Conservation (phyloP, 2,797 vertebrate genomes). For the Microtus californicus region DNA sequence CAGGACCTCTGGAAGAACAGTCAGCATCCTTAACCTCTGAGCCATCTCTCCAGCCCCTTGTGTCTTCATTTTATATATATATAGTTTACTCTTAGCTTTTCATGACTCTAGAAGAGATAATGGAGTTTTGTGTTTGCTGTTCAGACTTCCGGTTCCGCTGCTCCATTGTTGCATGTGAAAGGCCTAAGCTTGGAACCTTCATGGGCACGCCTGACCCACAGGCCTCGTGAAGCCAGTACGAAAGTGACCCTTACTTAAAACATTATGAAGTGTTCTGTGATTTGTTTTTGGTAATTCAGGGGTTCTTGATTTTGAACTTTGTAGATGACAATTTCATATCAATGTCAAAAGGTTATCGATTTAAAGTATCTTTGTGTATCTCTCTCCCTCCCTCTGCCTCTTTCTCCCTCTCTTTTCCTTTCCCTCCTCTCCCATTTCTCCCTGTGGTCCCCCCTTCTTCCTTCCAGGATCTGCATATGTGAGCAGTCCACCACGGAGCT, state of each 20-base stretch:
- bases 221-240: background rate
- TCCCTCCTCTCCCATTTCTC: background rate
- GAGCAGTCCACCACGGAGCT: background rate
- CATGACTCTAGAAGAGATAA: background rate
- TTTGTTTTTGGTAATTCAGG: background rate
- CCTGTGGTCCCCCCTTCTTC: background rate
- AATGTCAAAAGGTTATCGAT: background rate
- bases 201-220: background rate
- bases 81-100: background rate
- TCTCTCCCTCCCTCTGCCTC: background rate
- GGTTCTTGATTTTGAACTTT: background rate
- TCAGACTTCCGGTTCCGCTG: background rate
- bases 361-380: background rate
- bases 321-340: background rate
- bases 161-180: background rate
- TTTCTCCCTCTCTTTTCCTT: background rate
- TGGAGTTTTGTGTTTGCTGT: constrained; percentile 3
- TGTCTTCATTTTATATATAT: constrained; percentile 13
- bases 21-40: no score
- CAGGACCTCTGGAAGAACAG: no score
- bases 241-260: background rate
- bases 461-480: background rate
- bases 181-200: background rate
- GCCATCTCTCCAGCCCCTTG: no score
- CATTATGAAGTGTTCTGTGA: background rate